Base-by-base conservation (phyloP, 2,888 invertebrate genomes). In the Bombylius major region DNA sequence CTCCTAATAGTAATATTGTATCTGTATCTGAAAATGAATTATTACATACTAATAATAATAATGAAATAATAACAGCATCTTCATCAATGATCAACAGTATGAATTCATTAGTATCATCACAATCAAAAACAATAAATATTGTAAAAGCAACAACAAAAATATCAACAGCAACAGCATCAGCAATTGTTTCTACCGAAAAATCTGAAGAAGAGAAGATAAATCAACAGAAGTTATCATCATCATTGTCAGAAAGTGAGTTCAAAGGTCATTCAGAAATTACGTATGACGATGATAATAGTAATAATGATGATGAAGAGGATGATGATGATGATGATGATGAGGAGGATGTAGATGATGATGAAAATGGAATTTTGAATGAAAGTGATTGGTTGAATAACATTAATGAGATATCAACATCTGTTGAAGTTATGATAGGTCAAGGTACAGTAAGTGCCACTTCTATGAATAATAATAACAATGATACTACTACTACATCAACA, bases 331-430 rank as follows among this genome's bases (percentile, higher is more conserved):
- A 36, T 33, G 44, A 14, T 4, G 51, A 51, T 6, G n/a, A 51
- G 31, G 14, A 39, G 39, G 49, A 44, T 34, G 39, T 36, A 5
- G 46, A 52, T 32, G 50, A 50, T 47, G n/a, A 31, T 23, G 33
- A 45, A 36, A 36, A 36, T 5, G 49, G 32, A 33, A 34, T 32
- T 36, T 50, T 51, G 32, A 55, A 57, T 5, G 54, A 59, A 50
- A 62, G 59, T 32, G 62, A 62, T 53, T 62, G 62, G 62, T 47
- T 62, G 5, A 61, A 58, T 49, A 48, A 51, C 7, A 51, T 46
- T 4, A 42, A 11, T 42, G 11, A 11, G 5, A 42, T 42, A 42
- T 11, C 50, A 32, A 49, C 54, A 54, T 12, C 54, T 50, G 50
- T 34, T 23, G 50, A 45, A 32, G 44, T 45, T 50, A 45, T n/a